A percentile compares a stretch with the other conserved stretches of the same genome.
Evolutionary conservation across 2,113 vertebrate genomes (phyloP).

Genomic region (Festucalex cinctus): DNA sequence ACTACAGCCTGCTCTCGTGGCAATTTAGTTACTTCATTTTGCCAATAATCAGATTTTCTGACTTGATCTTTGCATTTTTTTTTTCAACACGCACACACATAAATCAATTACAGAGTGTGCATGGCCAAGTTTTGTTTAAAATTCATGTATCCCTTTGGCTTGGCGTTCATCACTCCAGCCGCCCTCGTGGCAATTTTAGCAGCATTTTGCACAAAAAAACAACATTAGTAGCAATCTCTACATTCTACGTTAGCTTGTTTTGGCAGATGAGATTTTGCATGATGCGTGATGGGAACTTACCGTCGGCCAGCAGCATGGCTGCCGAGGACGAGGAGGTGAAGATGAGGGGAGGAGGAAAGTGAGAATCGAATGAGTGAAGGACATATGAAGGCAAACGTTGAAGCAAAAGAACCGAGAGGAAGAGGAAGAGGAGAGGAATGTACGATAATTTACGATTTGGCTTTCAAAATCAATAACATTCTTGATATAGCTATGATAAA

Average conservation of each 20-base stretch:
- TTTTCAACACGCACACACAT: no score
- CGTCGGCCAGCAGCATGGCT: neutral
- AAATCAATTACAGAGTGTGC: no score
- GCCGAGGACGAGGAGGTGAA: neutral
- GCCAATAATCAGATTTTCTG: neutral
- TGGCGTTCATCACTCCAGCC: no score
- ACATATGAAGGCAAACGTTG: neutral
- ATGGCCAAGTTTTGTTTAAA: no score
- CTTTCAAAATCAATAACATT: neutral
- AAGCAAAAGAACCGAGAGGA: neutral
- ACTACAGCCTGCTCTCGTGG: neutral
- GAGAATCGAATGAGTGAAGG: neutral
- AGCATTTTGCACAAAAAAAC: no score
- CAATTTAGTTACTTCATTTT: neutral
- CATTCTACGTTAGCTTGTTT: no score
- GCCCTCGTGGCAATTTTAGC: no score
- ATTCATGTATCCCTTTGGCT: no score
- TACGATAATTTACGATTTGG: no score
- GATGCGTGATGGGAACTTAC: neutral
- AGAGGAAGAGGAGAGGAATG: no score
- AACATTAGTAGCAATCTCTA: no score
- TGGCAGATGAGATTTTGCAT: no score
- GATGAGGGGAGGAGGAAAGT: neutral
- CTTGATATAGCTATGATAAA: neutral
- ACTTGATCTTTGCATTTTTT: neutral